phyloP scores from a whole-genome alignment of 2,797 vertebrate species.

The Sebastes vulpes region DNA sequence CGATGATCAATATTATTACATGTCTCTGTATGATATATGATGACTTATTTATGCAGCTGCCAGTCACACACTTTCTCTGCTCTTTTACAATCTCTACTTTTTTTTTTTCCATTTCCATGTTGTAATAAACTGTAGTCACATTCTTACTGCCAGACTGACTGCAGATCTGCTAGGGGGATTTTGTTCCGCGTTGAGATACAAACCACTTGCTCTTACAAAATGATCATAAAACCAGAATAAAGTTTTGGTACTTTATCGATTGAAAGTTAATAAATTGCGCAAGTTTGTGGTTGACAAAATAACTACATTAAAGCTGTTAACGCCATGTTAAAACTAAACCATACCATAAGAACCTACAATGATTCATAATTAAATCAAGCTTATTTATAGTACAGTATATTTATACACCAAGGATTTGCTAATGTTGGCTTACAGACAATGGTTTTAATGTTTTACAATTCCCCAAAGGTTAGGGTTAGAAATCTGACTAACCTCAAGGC shows the following conservation, averaged over 20 bases:
- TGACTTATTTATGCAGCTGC: constrained; percentile 72
- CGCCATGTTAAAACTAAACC: neutral
- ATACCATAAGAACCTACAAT: neutral
- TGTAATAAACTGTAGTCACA: constrained; percentile 22
- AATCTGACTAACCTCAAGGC: no score
- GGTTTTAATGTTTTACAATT: neutral
- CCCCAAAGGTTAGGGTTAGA: neutral
- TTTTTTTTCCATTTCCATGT: neutral
- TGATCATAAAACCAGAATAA: neutral
- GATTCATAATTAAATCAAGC: neutral
- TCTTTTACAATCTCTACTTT: neutral
- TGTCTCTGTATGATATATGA: constrained; percentile 60
- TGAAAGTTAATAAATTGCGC: neutral
- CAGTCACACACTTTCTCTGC: constrained; percentile 43
- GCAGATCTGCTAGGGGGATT: neutral
- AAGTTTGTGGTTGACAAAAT: neutral
- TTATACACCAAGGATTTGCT: neutral
- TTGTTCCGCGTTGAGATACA: neutral
- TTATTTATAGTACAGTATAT: neutral
- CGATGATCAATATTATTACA: constrained; percentile 43
- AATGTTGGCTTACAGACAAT: neutral
- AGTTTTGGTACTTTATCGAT: neutral
- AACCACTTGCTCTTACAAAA: neutral
- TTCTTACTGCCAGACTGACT: constrained; percentile 35
- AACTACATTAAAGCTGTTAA: neutral